These are phyloP conservation scores for Daubentonia madagascariensis DNA, from an alignment of 2,113 vertebrate genomes.

Conservation along the genomic window DNA sequence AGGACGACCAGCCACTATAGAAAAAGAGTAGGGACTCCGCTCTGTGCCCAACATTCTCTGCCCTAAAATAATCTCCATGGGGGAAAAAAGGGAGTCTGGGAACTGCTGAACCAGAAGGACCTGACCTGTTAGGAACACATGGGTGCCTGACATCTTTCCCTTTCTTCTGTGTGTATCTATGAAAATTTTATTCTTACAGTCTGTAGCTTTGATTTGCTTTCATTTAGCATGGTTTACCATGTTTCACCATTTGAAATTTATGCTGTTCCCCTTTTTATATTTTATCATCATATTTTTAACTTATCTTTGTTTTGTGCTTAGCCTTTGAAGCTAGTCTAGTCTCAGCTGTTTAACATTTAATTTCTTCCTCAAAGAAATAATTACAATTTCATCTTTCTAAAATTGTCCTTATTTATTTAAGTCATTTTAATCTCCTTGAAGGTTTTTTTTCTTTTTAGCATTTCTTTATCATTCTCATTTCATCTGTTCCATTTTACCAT, in stretches of 20 bases:
- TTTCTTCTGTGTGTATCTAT: background rate
- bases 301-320: background rate
- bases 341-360: background rate
- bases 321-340: background rate
- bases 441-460: background rate
- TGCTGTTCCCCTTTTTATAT: background rate
- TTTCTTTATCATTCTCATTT: background rate
- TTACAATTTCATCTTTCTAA: conserved; percentile 5
- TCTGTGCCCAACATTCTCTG: background rate
- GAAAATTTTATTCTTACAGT: background rate
- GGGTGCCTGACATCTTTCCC: background rate
- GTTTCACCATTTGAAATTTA: background rate
- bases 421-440: background rate
- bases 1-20: background rate
- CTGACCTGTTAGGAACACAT: background rate
- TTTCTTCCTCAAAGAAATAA: background rate
- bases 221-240: background rate
- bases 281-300: background rate
- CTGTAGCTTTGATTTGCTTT: background rate
- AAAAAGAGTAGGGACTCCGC: background rate
- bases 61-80: background rate
- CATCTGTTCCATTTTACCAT: background rate
- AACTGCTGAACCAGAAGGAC: background rate
- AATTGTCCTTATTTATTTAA: background rate
- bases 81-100: background rate